A percentile compares a stretch with the other conserved stretches of the same genome.
These are phyloP conservation scores for Triplophysa siluroides DNA, from an alignment of 2,113 vertebrate species.

Conservation along the genomic window DNA sequence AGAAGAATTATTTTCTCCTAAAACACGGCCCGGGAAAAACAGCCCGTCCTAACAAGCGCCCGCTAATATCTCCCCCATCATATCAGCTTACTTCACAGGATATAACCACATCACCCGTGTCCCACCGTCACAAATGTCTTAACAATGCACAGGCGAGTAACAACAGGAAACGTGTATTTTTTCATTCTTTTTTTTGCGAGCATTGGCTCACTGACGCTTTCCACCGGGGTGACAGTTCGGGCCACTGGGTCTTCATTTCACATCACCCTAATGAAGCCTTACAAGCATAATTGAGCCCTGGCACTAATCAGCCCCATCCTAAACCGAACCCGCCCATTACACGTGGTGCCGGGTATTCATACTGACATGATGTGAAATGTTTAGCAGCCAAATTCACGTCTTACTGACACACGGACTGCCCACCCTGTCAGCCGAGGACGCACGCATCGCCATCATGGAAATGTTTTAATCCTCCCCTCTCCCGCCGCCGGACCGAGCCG, in stretches of 20 bases:
- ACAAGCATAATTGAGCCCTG: slow-evolving; percentile 45
- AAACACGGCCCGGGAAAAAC: slow-evolving; percentile 65
- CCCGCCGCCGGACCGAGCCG: slow-evolving; percentile 20
- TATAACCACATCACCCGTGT: slow-evolving; percentile 53
- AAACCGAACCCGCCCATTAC: slow-evolving; percentile 59
- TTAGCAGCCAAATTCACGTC: slow-evolving; percentile 50
- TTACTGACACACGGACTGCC: slow-evolving; percentile 67
- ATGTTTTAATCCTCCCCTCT: slow-evolving; percentile 48
- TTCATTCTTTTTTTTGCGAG: slow-evolving; percentile 9
- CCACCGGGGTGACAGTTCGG: slow-evolving; percentile 50
- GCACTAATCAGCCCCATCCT: slow-evolving; percentile 48
- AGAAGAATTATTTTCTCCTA: slow-evolving; percentile 53
- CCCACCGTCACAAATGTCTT: slow-evolving; percentile 36
- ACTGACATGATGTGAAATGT: slow-evolving; percentile 56
- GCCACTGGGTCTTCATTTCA: slow-evolving; percentile 46
- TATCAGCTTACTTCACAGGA: slow-evolving; percentile 67
- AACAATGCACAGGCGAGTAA: slow-evolving; percentile 46
- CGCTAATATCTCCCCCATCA: slow-evolving; percentile 68
- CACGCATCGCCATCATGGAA: slow-evolving; percentile 4
- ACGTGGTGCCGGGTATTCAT: slow-evolving; percentile 65
- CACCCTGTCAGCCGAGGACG: slow-evolving; percentile 67
- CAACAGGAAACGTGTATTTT: slow-evolving; percentile 23
- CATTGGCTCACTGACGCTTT: slow-evolving; percentile 28
- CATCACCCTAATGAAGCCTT: slow-evolving; percentile 44
- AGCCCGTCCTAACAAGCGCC: slow-evolving; percentile 67